Percentiles rank a stretch among this genome's conserved stretches.
Evolutionary conservation across 2,113 vertebrate genomes (phyloP).

Genomic region (Alligator mississippiensis): DNA sequence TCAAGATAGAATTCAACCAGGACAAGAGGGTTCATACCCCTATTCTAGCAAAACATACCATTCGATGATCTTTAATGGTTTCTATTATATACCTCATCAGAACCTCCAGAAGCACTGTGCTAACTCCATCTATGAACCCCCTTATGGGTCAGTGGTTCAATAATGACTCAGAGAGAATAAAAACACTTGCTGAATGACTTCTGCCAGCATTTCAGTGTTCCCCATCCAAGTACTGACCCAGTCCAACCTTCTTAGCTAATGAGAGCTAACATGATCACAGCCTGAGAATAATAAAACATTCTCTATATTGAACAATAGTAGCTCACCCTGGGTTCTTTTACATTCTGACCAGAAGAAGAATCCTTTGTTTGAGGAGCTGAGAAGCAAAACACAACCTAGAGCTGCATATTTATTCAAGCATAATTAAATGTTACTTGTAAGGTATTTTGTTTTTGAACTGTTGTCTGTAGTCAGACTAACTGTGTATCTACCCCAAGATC

Average conservation of each 20-base stretch:
- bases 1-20: background rate
- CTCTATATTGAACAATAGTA: conserved; percentile 37
- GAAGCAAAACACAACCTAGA: conserved; percentile 28
- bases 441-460: conserved; percentile 62
- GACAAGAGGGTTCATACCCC: background rate
- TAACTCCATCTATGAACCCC: background rate
- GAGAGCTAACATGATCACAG: conserved; percentile 45
- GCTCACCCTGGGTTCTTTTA: conserved; percentile 52
- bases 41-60: background rate
- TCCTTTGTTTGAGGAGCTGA: conserved; percentile 69
- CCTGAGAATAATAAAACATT: conserved; percentile 22
- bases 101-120: fast-evolving
- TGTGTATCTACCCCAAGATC: conserved; percentile 31
- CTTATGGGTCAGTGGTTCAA: background rate
- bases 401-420: conserved; percentile 52
- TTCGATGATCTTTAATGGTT: background rate
- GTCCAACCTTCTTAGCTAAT: conserved; percentile 50
- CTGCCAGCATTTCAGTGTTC: background rate
- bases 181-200: background rate
- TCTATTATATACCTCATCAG: background rate
- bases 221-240: conserved; percentile 5
- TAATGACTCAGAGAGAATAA: background rate
- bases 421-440: conserved; percentile 45
- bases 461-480: background rate
- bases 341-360: conserved; percentile 66